These are phyloP conservation scores for Zaprionus ornatus DNA, from an alignment of 1,140 invertebrate species.

Conservation along the genomic window DNA sequence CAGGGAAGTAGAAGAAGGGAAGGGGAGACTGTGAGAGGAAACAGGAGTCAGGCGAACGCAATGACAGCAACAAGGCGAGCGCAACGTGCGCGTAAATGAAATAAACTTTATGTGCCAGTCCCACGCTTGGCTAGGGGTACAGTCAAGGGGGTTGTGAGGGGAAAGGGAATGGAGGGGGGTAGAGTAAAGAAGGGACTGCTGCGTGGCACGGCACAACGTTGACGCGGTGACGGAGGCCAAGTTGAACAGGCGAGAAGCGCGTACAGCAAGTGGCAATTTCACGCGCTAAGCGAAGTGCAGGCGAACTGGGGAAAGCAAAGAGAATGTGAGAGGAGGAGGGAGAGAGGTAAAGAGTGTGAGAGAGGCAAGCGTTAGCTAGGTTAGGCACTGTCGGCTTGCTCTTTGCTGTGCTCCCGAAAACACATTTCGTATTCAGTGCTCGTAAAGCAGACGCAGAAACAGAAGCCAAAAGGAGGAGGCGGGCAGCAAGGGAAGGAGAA, in stretches of 20 bases:
- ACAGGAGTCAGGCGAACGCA: constrained; percentile 6
- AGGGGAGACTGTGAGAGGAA: background rate
- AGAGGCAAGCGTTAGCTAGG: background rate
- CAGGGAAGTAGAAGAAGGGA: background rate
- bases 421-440: constrained; percentile 81
- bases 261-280: constrained; percentile 80
- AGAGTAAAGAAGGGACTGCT: constrained; percentile 7
- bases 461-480: constrained; percentile 11
- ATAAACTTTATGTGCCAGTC: constrained; percentile 67
- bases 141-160: background rate
- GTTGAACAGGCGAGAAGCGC: constrained; percentile 78
- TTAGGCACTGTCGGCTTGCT: background rate
- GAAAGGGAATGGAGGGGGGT: constrained; percentile 3
- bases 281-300: constrained; percentile 58
- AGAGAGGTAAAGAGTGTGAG: background rate
- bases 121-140: background rate
- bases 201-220: constrained; percentile 38
- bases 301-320: background rate
- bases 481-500: background rate
- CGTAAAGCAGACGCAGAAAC: constrained; percentile 67
- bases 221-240: constrained; percentile 76
- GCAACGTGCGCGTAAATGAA: constrained; percentile 80
- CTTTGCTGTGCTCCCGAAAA: constrained; percentile 55
- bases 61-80: constrained; percentile 62
- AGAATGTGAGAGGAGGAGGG: background rate